Base-by-base conservation (phyloP, 2,888 invertebrate species). In the Polydrusus pterygomalis region DNA sequence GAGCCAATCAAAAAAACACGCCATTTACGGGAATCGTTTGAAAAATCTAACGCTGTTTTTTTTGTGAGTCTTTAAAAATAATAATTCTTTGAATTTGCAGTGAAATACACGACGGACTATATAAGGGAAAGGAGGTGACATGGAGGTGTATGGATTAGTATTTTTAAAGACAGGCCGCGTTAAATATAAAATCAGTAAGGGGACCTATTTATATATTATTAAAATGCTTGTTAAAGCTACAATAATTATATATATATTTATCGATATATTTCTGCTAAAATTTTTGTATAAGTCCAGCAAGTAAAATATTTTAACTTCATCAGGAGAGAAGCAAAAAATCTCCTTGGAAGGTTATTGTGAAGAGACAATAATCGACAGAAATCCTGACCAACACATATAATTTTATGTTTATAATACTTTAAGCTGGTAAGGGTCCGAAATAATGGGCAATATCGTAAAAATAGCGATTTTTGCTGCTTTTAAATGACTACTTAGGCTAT, bases 391-490 rank as follows among this genome's bases (percentile, higher is more conserved):
- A 82, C 76, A 82, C 47, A 54, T 69, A 64, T 49, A 60, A 69
- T 45, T 73, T 75, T 79, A 73, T 64, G 70, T 74, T 73, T 34
- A 77, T 74, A 63, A 77, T 54, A 56, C 63, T 74, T 74, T 84
- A 87, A 87, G 88, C 88, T 88, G 88, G 88, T 88, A 87, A 88
- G 88, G 88, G 88, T 88, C 88, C 88, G 88, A 88, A 88, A 86
- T 86, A 87, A 86, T 86, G 76, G 76, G 76, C 78, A 76, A 67
- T 70, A 76, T 78, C 78, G 75, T 78, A 82, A 82, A 82, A 79
- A 72, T 54, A 76, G 77, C 80, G 78, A 77, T 80, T 80, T 73
- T 76, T 74, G 76, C 78, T 78, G 69, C 70, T 63, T 75, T 51
- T 58, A 63, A 62, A 10, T 60, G 58, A 60, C 18, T 38, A 51